Evolutionary conservation across 2,797 vertebrate species (phyloP), one percentile per base, ranked within the genome.

Genomic region (Cossypha niveicapilla): DNA sequence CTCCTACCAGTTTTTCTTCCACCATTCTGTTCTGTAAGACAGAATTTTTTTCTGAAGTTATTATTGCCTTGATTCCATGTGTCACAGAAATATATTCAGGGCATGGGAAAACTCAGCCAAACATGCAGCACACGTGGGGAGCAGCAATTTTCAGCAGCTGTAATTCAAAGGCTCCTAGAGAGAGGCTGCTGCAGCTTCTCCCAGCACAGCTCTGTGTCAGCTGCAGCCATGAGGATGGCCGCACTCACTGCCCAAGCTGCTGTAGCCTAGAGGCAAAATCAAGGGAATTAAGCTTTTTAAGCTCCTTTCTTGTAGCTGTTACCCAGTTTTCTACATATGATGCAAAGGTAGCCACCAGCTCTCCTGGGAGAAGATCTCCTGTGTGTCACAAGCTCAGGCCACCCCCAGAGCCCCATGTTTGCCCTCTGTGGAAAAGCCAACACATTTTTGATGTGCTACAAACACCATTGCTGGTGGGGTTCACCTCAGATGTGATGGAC

Each of bases 221-320:
- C 35, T 24, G 39, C 56, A 56, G 63, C 60, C 56, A 37, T 2
- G 1, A 85, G 47, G 51, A 68, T 45, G 21, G 44, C 56, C 56
- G 44, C 71, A 18, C 34, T 37, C 67, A 7, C 9, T 50, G 86
- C 42, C 51, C 42, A 53, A 42, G 54, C 54, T 81, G 54, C 22
- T 86, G 67, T 17, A 91, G 51, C 67, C 74, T 14, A 0, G 27
- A 91, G 63, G 86, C 54, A 85, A 88, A 95, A 88, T 35, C 45
- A 75, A 84, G 62, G 54, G 30, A 93, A 78, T 85, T 47, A 44
- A 47, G 22, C 15, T 47, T 91, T 83, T 54, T 47, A 70, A 87
- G 18, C 3, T 65, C 18, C 13, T 53, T 78, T 86, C 39, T 34
- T 54, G 19, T 32, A 41, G 56, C 58, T 54, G 35, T 24, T 92